phyloP scores from a whole-genome alignment of 2,888 invertebrate genomes.

The Zaprionus lineosus region DNA sequence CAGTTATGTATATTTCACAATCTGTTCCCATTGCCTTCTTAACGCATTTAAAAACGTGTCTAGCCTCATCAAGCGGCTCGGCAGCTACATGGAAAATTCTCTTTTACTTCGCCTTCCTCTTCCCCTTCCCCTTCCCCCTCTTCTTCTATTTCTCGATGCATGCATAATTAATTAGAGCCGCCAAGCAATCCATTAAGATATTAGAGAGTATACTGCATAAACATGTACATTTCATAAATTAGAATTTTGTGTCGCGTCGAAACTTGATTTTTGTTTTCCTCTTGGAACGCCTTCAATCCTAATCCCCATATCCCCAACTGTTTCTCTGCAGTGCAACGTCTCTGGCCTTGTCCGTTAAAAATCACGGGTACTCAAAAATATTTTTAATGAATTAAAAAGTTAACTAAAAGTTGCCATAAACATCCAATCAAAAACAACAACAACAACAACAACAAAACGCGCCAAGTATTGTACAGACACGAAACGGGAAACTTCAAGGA shows the following conservation, averaged over 20 bases:
- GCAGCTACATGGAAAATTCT: slow-evolving; percentile 27
- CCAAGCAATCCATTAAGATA: slow-evolving; percentile 34
- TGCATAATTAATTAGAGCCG: slow-evolving; percentile 65
- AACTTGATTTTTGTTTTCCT: slow-evolving; percentile 12
- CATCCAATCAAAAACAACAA: slow-evolving; percentile 34
- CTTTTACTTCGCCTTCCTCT: too few relatives aligned
- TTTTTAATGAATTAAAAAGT: slow-evolving; percentile 40
- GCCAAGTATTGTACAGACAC: too few relatives aligned
- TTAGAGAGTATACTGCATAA: slow-evolving; percentile 47
- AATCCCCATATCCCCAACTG: slow-evolving; percentile 15
- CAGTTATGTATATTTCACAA: slow-evolving; percentile 50
- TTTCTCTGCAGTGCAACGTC: slow-evolving; percentile 58
- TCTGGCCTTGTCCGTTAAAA: slow-evolving; percentile 66
- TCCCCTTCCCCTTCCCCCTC: too few relatives aligned
- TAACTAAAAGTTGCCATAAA: slow-evolving; percentile 67
- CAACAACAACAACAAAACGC: slow-evolving; percentile 14
- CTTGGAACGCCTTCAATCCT: slow-evolving; percentile 26
- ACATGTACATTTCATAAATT: slow-evolving; percentile 34
- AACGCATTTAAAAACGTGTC: slow-evolving; percentile 60
- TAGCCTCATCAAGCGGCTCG: slow-evolving; percentile 41
- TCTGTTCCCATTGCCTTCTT: slow-evolving; percentile 43
- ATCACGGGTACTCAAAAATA: slow-evolving; percentile 22
- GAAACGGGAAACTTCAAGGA: slow-evolving; percentile 65
- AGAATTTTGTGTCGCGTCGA: slow-evolving; percentile 23
- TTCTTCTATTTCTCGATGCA: too few relatives aligned